Conservation (phyloP, 92 coral and sea anemone species). For the Palythoa grandis region DNA sequence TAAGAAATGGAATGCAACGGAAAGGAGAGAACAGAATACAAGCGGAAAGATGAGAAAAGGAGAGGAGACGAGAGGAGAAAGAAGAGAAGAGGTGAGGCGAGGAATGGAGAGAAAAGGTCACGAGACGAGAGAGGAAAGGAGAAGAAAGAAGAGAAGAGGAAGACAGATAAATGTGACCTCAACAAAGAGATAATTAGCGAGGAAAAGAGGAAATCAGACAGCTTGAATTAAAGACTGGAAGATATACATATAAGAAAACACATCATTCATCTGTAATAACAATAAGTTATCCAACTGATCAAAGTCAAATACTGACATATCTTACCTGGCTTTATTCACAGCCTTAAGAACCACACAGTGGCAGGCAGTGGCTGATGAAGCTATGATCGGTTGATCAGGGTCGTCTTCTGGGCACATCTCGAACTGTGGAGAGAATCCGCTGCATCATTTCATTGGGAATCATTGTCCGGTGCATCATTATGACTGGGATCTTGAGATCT, state of each 20-base stretch:
- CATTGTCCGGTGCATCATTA: no score
- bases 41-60: not conserved
- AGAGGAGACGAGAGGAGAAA: not conserved
- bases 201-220: not conserved
- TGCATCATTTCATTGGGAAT: not conserved
- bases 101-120: no score
- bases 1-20: not conserved
- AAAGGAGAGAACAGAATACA: not conserved
- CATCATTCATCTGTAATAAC: not conserved
- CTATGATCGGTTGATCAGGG: conserved; percentile 90
- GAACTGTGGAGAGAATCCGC: conserved; percentile 60
- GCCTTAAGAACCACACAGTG: conserved; percentile 99
- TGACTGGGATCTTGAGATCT: not conserved
- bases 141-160: not conserved
- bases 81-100: not conserved
- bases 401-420: conserved; percentile 99
- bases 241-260: not conserved
- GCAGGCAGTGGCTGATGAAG: conserved; percentile 98
- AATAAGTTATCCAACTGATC: not conserved
- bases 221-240: not conserved
- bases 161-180: no score
- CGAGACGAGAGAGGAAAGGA: not conserved
- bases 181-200: no score
- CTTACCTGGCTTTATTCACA: conserved; percentile 95
- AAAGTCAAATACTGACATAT: not conserved